These are phyloP conservation scores for Gallinago jamesoni DNA, from an alignment of 2,113 vertebrate genomes.

Conservation along the genomic window DNA sequence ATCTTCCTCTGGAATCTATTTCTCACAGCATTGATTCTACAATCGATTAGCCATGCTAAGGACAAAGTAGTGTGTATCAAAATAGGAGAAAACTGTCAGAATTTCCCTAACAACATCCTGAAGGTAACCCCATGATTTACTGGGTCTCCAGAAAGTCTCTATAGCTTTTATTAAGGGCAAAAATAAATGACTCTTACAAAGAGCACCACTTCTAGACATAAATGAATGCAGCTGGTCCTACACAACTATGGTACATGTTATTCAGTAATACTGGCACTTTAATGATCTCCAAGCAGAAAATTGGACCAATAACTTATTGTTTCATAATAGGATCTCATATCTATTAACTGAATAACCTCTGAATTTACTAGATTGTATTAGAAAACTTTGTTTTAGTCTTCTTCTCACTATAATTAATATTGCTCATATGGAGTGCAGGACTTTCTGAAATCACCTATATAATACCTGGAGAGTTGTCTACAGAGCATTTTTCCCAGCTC, in stretches of 20 bases:
- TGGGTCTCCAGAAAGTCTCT: not conserved
- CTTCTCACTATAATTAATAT: not conserved
- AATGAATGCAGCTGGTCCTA: not conserved
- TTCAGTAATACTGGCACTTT: not conserved
- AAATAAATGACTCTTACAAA: not conserved
- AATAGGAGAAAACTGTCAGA: not conserved
- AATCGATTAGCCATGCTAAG: not conserved
- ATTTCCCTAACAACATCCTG: not conserved
- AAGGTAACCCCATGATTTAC: not conserved
- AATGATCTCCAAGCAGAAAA: not conserved
- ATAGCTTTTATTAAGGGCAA: not conserved
- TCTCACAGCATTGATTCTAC: not conserved
- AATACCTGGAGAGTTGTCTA: not conserved
- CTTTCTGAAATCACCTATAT: not conserved
- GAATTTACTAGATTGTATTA: not conserved
- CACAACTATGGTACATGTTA: not conserved
- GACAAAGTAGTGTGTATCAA: not conserved
- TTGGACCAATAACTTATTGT: not conserved
- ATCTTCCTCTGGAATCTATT: not conserved
- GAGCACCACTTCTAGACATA: not conserved
- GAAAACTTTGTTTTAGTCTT: not conserved
- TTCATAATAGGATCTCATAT: not conserved
- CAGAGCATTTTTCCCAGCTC: not conserved
- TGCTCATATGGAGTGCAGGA: not conserved
- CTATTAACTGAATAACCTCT: not conserved